A percentile compares a stretch with the other conserved stretches of the same genome.
Conservation (phyloP, 1,140 invertebrate species). For the Gonatopus flavifemur region DNA sequence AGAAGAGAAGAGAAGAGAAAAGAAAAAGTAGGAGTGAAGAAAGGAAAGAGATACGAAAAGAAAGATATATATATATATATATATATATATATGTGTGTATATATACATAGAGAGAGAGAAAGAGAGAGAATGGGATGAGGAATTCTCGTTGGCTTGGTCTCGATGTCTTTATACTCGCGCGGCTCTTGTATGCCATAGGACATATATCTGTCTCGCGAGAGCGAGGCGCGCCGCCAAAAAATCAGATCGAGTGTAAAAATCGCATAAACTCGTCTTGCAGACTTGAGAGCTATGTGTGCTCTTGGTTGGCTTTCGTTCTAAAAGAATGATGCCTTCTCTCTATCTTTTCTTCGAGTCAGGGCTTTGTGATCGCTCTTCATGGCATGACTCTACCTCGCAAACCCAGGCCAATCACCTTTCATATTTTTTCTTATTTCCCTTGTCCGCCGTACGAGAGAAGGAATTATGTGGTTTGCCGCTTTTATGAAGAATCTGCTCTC, state of each 20-base stretch:
- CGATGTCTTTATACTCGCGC: conserved; percentile 61
- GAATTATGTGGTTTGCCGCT: conserved; percentile 48
- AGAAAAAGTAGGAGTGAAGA: conserved; percentile 5
- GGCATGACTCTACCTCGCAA: conserved; percentile 50
- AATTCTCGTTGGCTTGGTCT: conserved; percentile 58
- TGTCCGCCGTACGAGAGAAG: conserved; percentile 40
- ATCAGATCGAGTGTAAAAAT: conserved; percentile 62
- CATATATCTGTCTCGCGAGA: conserved; percentile 59
- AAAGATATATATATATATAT: too few relatives aligned
- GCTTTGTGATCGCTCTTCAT: conserved; percentile 34
- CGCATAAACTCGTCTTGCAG: conserved; percentile 59
- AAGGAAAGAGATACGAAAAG: conserved; percentile 19
- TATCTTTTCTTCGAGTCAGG: conserved; percentile 34
- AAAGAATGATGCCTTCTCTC: conserved; percentile 19
- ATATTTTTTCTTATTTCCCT: conserved; percentile 56
- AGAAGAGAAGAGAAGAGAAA: conserved; percentile 15
- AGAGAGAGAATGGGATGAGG: conserved; percentile 51
- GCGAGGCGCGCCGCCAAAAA: conserved; percentile 59
- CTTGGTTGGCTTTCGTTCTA: conserved; percentile 38
- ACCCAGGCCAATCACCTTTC: conserved; percentile 57
- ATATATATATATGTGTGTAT: too few relatives aligned
- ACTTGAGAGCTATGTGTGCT: conserved; percentile 52
- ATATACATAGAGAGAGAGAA: conserved; percentile 23
- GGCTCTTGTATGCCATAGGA: conserved; percentile 56
- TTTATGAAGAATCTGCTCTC: conserved; percentile 54